Evolutionary conservation across 2,797 vertebrate genomes (phyloP).

Genomic region (Bovichtus diacanthus): DNA sequence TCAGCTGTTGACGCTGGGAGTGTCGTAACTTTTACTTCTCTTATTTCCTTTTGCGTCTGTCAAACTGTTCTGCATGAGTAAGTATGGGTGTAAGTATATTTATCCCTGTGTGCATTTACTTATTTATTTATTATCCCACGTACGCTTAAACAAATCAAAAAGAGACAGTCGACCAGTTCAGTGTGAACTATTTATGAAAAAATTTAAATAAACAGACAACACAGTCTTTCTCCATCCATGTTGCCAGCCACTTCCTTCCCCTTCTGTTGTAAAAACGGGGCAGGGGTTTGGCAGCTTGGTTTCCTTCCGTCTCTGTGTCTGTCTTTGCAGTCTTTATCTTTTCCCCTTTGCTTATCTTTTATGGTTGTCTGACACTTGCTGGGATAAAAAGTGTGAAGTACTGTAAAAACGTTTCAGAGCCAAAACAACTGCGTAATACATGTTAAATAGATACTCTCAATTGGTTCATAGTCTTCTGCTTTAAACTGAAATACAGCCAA

Average conservation of each 20-base stretch:
- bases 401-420: background rate
- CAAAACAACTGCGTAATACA: slow-evolving; percentile 2
- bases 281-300: background rate
- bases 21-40: background rate
- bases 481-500: background rate
- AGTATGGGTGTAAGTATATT: slow-evolving; percentile 17
- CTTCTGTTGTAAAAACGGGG: background rate
- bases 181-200: background rate
- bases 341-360: background rate
- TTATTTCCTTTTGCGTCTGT: slow-evolving; percentile 10
- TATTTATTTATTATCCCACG: slow-evolving; percentile 27
- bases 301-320: background rate
- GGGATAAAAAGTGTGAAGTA: background rate
- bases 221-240: background rate
- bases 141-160: background rate
- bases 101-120: background rate
- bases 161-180: background rate
- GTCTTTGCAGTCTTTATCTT: background rate
- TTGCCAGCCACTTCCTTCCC: slow-evolving; percentile 15
- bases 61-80: slow-evolving; percentile 35
- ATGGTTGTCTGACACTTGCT: background rate
- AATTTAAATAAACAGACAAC: background rate
- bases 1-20: background rate
- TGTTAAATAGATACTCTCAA: background rate
- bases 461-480: background rate